Percentiles rank a stretch among this genome's conserved stretches.
Conservation (phyloP, 2,888 invertebrate species). For the Epicampocera succincta region DNA sequence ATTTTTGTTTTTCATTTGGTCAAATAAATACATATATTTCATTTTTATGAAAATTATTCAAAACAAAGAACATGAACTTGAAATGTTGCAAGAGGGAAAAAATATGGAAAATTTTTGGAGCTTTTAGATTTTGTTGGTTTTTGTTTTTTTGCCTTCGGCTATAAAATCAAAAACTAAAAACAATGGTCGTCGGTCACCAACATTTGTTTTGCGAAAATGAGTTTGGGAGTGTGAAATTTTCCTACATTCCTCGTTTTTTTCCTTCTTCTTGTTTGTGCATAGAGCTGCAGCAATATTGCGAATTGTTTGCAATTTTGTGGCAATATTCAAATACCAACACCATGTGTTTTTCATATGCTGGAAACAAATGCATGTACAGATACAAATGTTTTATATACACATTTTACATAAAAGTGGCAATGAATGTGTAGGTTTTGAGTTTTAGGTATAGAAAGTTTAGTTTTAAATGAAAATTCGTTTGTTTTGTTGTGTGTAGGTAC, state of each 20-base stretch:
- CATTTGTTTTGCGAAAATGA: slow-evolving; percentile 29
- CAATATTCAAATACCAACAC: slow-evolving; percentile 69
- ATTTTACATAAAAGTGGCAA: slow-evolving; percentile 60
- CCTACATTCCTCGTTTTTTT: slow-evolving; percentile 10
- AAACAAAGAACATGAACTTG: slow-evolving; percentile 67
- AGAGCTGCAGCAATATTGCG: slow-evolving; percentile 66
- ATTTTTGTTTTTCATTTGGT: slow-evolving; percentile 47
- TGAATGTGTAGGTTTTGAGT: slow-evolving; percentile 46
- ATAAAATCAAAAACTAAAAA: slow-evolving; percentile 52
- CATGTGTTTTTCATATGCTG: slow-evolving; percentile 59
- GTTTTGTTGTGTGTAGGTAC: slow-evolving; percentile 40
- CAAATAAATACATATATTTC: slow-evolving; percentile 61
- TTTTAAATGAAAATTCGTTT: slow-evolving; percentile 21
- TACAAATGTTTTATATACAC: slow-evolving; percentile 13
- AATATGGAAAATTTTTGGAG: slow-evolving; percentile 2
- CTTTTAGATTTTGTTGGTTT: slow-evolving; percentile 15
- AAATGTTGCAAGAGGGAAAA: slow-evolving; percentile 39
- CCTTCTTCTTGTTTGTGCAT: too few relatives aligned
- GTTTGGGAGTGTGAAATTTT: neutral
- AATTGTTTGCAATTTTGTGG: slow-evolving; percentile 70
- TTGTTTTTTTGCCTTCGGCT: neutral
- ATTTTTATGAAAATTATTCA: slow-evolving; percentile 58
- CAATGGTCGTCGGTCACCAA: slow-evolving; percentile 53
- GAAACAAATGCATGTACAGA: slow-evolving; percentile 1
- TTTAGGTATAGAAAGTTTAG: slow-evolving; percentile 58